A percentile compares a stretch with the other conserved stretches of the same genome.
These are phyloP conservation scores for Gymnoscopelus microlampas DNA, from an alignment of 2,797 vertebrate species.

Conservation along the genomic window DNA sequence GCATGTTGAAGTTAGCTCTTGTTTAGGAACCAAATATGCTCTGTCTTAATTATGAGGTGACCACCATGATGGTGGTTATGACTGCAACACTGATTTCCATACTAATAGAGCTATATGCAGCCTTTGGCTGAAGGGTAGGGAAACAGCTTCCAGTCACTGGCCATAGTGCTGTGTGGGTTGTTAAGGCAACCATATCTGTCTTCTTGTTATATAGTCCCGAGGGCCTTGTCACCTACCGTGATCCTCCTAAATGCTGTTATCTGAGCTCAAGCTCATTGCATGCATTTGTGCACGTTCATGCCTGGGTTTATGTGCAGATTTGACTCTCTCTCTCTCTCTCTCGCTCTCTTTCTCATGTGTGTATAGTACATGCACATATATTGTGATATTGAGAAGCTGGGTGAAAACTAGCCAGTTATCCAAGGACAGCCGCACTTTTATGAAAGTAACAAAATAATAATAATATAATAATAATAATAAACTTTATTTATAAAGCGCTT, in stretches of 20 bases:
- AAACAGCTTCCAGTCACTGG: constrained; percentile 12
- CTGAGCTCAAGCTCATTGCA: constrained; percentile 13
- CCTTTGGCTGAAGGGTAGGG: constrained; percentile 23
- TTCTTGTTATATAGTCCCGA: constrained; percentile 40
- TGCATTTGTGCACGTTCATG: constrained; percentile 1
- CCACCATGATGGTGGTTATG: not conserved
- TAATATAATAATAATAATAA: no score
- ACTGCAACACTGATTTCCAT: not conserved
- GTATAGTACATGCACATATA: no score
- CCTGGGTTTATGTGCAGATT: no score
- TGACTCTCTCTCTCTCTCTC: no score
- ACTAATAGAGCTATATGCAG: constrained; percentile 24
- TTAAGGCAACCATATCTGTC: constrained; percentile 52
- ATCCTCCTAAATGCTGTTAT: constrained; percentile 22
- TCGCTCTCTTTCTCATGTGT: no score
- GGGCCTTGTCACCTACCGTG: constrained; percentile 34
- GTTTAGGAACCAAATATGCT: no score
- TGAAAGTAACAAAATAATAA: no score
- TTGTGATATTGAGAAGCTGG: no score
- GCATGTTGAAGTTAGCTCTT: no score
- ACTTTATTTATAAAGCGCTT: no score
- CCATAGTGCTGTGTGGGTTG: constrained; percentile 25
- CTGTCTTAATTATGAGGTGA: not conserved
- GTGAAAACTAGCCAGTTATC: no score
- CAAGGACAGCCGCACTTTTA: no score